Conservation (phyloP, 2,113 vertebrate genomes). For the Phalacrocorax aristotelis region DNA sequence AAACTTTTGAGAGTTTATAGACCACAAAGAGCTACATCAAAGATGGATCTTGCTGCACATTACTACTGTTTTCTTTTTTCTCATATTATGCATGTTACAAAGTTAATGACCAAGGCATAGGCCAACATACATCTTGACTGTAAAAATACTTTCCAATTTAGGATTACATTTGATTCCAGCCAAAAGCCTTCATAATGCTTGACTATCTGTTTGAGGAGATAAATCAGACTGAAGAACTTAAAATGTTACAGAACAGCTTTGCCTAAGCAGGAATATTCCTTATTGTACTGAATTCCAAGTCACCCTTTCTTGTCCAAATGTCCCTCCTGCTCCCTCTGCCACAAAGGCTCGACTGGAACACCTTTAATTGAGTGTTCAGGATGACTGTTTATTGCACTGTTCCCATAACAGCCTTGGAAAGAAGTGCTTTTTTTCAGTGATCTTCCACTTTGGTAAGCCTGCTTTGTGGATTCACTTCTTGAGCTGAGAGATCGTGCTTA, state of each 20-base stretch:
- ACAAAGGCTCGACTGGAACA: constrained; percentile 38
- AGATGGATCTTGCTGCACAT: neutral
- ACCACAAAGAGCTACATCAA: neutral
- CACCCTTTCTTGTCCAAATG: neutral
- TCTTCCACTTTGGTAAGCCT: constrained; percentile 72
- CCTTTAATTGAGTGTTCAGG: constrained; percentile 24
- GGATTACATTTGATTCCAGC: constrained; percentile 5
- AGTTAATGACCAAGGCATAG: neutral
- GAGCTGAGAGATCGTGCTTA: constrained; percentile 38
- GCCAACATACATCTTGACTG: neutral
- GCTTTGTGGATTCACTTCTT: constrained; percentile 40
- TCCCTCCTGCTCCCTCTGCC: neutral
- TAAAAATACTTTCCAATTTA: neutral
- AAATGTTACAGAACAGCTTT: neutral
- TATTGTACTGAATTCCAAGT: neutral
- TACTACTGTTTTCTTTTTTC: neutral
- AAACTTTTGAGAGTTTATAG: neutral
- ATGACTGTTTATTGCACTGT: constrained; percentile 76
- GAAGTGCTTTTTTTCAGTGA: constrained; percentile 43
- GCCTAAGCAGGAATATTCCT: neutral
- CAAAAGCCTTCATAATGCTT: constrained; percentile 4
- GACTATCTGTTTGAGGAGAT: neutral
- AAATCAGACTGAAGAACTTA: constrained; percentile 4
- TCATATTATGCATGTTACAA: neutral
- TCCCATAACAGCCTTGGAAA: constrained; percentile 68